Evolutionary conservation across 2,797 vertebrate genomes (phyloP).

Genomic region (Ciconia nigra): DNA sequence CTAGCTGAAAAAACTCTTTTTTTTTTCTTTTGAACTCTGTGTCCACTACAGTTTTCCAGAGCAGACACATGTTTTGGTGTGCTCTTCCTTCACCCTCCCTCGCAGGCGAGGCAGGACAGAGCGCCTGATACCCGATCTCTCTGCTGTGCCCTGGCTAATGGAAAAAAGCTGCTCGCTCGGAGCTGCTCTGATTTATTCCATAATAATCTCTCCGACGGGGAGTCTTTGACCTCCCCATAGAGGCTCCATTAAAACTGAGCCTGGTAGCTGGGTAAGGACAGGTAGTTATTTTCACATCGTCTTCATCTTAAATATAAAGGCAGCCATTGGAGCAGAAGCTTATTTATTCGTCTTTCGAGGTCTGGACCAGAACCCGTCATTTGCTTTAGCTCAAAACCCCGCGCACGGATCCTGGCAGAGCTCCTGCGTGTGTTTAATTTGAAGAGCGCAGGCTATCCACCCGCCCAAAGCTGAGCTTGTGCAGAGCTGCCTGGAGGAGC

Average conservation of each 20-base stretch:
- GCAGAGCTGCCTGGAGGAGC: neutral
- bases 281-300: neutral
- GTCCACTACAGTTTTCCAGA: neutral
- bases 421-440: neutral
- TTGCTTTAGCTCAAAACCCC: neutral
- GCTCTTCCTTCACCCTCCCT: neutral
- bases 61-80: neutral
- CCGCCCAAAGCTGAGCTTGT: neutral
- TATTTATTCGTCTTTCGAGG: neutral
- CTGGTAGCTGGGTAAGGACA: neutral
- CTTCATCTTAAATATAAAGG: neutral
- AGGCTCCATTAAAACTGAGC: neutral
- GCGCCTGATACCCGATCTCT: neutral
- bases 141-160: neutral
- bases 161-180: neutral
- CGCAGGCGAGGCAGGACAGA: neutral
- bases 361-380: neutral
- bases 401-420: rapidly evolving
- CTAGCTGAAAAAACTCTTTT: neutral
- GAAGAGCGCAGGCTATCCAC: neutral
- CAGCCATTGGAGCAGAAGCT: neutral
- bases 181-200: neutral
- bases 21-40: neutral
- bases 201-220: neutral
- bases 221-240: neutral